phyloP scores from a whole-genome alignment of 2,888 invertebrate genomes.

The Druceiella hillmani region DNA sequence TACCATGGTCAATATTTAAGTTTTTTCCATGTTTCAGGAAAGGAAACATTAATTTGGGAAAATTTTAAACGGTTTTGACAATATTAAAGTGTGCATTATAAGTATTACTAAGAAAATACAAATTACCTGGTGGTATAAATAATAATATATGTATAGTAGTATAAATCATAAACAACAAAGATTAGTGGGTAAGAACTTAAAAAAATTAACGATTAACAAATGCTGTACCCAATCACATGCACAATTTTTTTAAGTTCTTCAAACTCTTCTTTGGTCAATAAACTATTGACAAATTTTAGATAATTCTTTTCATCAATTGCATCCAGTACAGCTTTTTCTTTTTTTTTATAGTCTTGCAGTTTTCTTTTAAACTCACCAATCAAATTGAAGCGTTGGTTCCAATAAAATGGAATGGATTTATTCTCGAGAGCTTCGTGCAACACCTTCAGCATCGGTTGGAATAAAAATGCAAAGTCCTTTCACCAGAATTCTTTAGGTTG shows the following conservation, averaged over 20 bases:
- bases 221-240: no score
- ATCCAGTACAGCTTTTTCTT: slow-evolving; percentile 35
- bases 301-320: slow-evolving; percentile 35
- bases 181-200: no score
- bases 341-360: slow-evolving; percentile 34
- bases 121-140: no score
- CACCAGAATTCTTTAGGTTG: slow-evolving; percentile 36
- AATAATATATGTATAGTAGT: no score
- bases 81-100: no score
- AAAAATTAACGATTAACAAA: no score
- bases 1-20: no score
- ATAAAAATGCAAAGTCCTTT: slow-evolving; percentile 32
- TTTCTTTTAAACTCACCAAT: slow-evolving; percentile 33
- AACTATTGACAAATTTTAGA: slow-evolving; percentile 29
- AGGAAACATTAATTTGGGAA: no score
- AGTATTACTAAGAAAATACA: no score
- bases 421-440: slow-evolving; percentile 31
- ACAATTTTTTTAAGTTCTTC: slow-evolving; percentile 22
- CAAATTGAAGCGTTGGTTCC: slow-evolving; percentile 37
- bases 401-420: slow-evolving; percentile 37
- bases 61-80: no score
- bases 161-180: no score
- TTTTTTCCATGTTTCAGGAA: no score
- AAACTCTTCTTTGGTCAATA: slow-evolving; percentile 33
- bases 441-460: slow-evolving; percentile 35